Evolutionary conservation across 2,113 vertebrate species (phyloP), one percentile per base, ranked within the genome.

Genomic region (Ceuthmochares aereus): DNA sequence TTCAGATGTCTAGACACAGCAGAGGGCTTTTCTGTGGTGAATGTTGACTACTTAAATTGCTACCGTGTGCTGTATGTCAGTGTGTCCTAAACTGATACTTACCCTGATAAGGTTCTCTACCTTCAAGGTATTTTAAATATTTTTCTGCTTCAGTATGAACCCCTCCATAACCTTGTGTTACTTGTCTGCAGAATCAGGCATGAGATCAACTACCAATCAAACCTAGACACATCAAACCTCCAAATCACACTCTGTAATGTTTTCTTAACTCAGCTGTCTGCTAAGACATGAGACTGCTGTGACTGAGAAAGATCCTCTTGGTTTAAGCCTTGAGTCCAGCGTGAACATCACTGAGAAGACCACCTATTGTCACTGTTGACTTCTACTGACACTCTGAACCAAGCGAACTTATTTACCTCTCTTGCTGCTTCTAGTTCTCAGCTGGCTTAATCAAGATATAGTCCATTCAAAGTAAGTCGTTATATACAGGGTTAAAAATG

Each of bases 341-440:
- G 58, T 14, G 21, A 27, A 37, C 23, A 2, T 9, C 12, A 10
- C 5, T 43, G 37, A 59, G 7, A 76, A 70, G 32, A 51, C 1
- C 12, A 74, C 4, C 9, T 74, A 0, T 1, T 26, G 0, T 17
- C 51, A 34, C 45, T 56, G 8, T 18, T 75, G 17, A 7, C 14
- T 78, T 89, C 52, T 54, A 5, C 10, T 67, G 20, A 20, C 22
- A 45, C 36, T 70, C 26, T 40, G 32, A 87, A 67, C 26, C 7
- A 34, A 78, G 29, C 11, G 73, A 64, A 64, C 52, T 15, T 0
- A 7, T 26, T 49, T 32, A 1, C 16, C 26, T n/a, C 60, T 73
- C n/a, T 82, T 76, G 32, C 29, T 84, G 5, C 12, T 84, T 45
- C 32, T 62, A 14, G 4, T 52, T 72, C 56, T 63, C 34, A 51